Conservation (phyloP, 2,888 invertebrate species). For the Micoletzkya japonica region DNA sequence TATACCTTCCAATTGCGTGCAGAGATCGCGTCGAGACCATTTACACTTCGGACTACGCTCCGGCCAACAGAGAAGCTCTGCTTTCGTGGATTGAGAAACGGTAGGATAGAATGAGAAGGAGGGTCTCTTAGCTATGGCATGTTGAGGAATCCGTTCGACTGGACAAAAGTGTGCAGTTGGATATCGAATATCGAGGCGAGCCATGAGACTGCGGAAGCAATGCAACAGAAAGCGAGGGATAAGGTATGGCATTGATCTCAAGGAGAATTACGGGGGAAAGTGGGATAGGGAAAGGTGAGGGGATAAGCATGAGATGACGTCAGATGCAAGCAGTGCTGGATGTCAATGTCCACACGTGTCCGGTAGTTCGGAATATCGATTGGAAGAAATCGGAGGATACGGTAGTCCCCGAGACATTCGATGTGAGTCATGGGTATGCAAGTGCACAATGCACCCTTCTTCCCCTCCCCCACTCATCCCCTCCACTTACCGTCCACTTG, state of each 20-base stretch:
- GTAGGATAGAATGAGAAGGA: slow-evolving; percentile 31
- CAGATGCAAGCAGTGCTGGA: slow-evolving; percentile 36
- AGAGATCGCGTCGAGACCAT: slow-evolving; percentile 52
- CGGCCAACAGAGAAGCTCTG: slow-evolving; percentile 52
- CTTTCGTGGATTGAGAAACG: slow-evolving; percentile 52
- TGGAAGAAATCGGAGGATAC: slow-evolving; percentile 39
- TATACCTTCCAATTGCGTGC: slow-evolving; percentile 57
- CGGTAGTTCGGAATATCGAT: slow-evolving; percentile 49
- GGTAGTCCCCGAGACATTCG: slow-evolving; percentile 57
- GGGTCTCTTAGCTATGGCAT: background rate
- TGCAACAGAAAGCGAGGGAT: slow-evolving; percentile 53
- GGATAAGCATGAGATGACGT: background rate
- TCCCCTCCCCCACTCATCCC: too few relatives aligned
- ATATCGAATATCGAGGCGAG: slow-evolving; percentile 57
- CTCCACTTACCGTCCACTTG: too few relatives aligned
- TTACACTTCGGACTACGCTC: slow-evolving; percentile 61
- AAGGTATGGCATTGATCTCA: slow-evolving; percentile 49
- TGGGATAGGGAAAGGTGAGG: background rate
- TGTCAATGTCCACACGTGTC: slow-evolving; percentile 50
- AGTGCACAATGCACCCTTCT: too few relatives aligned
- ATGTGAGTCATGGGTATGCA: too few relatives aligned
- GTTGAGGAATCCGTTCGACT: slow-evolving; percentile 54
- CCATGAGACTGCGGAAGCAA: slow-evolving; percentile 43
- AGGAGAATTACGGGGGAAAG: background rate
- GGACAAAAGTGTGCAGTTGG: slow-evolving; percentile 60